Percentiles rank a stretch among this genome's conserved stretches.
Conservation (phyloP, 2,113 vertebrate species). For the Leucosticte australis region DNA sequence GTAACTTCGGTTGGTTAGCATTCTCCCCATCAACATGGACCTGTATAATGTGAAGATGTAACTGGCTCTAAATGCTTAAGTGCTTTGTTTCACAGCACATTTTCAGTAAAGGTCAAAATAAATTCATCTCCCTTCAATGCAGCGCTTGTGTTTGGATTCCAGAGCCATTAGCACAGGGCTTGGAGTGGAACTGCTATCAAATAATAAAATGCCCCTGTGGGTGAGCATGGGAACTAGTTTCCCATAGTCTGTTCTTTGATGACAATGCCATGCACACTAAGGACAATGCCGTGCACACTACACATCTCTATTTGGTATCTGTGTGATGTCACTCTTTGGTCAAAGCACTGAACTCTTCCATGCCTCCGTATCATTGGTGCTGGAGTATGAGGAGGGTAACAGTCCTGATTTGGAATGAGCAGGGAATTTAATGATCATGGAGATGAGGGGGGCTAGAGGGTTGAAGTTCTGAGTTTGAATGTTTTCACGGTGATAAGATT, state of each 20-base stretch:
- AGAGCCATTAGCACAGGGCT: background rate
- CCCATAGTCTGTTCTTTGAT: background rate
- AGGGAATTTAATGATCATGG: background rate
- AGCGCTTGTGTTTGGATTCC: slow-evolving; percentile 61
- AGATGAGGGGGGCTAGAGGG: rapidly evolving
- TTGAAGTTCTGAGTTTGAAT: background rate
- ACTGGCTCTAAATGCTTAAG: slow-evolving; percentile 74
- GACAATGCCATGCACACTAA: too few species aligned
- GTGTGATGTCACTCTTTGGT: background rate
- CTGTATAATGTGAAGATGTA: slow-evolving; percentile 70
- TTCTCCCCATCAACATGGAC: slow-evolving; percentile 58
- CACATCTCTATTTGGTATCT: background rate
- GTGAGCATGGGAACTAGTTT: background rate
- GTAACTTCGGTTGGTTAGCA: slow-evolving; percentile 66
- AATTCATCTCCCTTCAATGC: slow-evolving; percentile 68
- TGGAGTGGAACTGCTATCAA: slow-evolving; percentile 35
- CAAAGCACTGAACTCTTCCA: background rate
- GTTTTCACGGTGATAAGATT: background rate
- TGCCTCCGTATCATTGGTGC: background rate
- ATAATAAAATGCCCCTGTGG: background rate
- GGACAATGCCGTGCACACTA: background rate
- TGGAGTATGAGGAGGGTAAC: rapidly evolving
- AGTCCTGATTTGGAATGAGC: background rate
- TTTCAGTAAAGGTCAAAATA: slow-evolving; percentile 80
- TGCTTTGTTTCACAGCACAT: slow-evolving; percentile 76